Evolutionary conservation across 2,888 invertebrate species (phyloP).

Genomic region (Drosophila quasianomalipes): DNA sequence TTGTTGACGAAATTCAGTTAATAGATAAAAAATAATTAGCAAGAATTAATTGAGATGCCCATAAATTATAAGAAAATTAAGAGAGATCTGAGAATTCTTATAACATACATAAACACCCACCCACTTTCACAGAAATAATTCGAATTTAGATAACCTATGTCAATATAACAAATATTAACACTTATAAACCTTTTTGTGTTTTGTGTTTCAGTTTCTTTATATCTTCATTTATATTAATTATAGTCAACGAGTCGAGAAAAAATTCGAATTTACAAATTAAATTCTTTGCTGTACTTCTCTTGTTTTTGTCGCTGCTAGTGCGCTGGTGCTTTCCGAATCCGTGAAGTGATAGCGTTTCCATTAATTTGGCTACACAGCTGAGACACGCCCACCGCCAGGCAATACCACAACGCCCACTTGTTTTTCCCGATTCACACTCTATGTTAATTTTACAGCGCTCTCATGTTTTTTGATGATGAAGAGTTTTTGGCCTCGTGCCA

Average conservation of each 20-base stretch:
- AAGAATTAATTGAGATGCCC: not conserved
- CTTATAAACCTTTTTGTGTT: not conserved
- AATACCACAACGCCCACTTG: slow-evolving; percentile 39
- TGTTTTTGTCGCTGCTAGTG: not conserved
- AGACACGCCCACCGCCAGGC: slow-evolving; percentile 29
- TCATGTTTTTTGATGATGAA: slow-evolving; percentile 79
- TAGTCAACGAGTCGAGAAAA: not conserved
- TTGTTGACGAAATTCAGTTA: not conserved
- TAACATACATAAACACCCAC: not conserved
- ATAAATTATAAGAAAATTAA: not conserved
- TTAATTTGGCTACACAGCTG: slow-evolving; percentile 51
- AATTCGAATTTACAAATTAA: not conserved
- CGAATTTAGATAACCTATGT: not conserved
- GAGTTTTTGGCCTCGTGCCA: slow-evolving; percentile 70
- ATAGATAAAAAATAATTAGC: not conserved
- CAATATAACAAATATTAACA: not conserved
- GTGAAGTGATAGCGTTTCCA: slow-evolving; percentile 46
- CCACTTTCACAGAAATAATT: not conserved
- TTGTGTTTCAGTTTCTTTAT: not conserved
- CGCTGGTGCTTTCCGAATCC: not conserved
- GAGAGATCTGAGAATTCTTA: not conserved
- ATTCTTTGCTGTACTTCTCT: not conserved
- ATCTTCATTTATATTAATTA: not conserved
- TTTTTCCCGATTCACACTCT: slow-evolving; percentile 41
- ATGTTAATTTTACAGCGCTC: slow-evolving; percentile 60